Evolutionary conservation across 2,888 invertebrate species (phyloP), one percentile per base, ranked within the genome.

Genomic region (Abrostola triplasia): DNA sequence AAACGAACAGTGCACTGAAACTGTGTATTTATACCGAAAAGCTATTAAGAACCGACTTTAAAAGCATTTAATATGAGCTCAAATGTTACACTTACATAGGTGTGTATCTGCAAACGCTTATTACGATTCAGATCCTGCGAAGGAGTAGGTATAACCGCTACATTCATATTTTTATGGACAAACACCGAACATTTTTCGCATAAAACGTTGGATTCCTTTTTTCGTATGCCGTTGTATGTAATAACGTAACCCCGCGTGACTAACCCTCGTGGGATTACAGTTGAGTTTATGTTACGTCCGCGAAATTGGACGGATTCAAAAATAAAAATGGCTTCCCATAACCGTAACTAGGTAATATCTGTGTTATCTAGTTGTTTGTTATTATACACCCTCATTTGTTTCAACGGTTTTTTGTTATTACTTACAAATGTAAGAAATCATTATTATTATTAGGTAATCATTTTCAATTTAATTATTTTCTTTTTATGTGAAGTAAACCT

Each of bases 281-380:
- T 77, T 76, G 73, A 84, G 85, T 85, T 86, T 85, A 86, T 85
- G 84, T 80, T 77, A 79, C 77, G 83, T 84, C 80, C 81, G 78
- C 82, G 74, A 84, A 86, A 85, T 85, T 85, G 84, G 82, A 84
- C 76, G 81, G 80, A 86, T 84, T 85, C 82, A 84, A 85, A 86
- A 86, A 84, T 83, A 84, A 83, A 83, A 83, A 85, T 75, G 73
- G 79, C 64, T 67, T 62, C 77, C 82, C 75, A 63, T 76, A 74
- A 76, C 74, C 64, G 73, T 76, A 76, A 72, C 71, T 77, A 77
- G 57, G 73, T 72, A 75, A 76, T 73, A 70, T 56, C 67, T 58
- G 62, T 70, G 76, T 70, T 77, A 77, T 80, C 73, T 75, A 62
- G 67, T 64, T 49, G 40, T 62, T 63, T 62, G 59, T 60, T 61